A percentile compares a stretch with the other conserved stretches of the same genome.
These are phyloP conservation scores for Zootermopsis nevadensis DNA, from an alignment of 2,888 invertebrate species.

Conservation along the genomic window DNA sequence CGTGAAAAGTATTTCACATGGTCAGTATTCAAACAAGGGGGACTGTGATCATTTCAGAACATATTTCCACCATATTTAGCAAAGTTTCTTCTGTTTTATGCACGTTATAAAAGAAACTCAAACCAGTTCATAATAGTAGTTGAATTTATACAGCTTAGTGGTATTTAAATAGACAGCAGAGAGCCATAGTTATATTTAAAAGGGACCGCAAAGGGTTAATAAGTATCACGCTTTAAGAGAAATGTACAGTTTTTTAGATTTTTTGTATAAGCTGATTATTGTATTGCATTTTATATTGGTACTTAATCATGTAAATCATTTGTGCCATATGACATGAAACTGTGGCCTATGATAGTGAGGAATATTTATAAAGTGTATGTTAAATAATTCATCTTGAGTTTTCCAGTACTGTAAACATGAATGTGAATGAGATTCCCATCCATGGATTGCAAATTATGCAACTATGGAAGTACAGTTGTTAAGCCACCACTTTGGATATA, in stretches of 20 bases:
- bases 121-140: no score
- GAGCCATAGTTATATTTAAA: no score
- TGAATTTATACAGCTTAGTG: no score
- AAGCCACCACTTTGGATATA: neutral
- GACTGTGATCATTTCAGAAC: no score
- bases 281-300: neutral
- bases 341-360: conserved; percentile 13
- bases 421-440: neutral
- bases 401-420: neutral
- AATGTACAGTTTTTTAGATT: neutral
- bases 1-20: no score
- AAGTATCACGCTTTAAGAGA: no score
- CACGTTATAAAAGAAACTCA: no score
- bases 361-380: neutral
- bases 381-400: neutral
- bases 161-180: no score
- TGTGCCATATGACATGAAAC: conserved; percentile 9
- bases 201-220: no score
- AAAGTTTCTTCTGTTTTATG: no score
- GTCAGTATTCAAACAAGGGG: no score
- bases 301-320: neutral
- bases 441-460: neutral
- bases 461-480: neutral
- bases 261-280: neutral
- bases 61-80: no score